Percentiles rank a stretch among this genome's conserved stretches.
These are phyloP conservation scores for Micropoecilia bifurca DNA, from an alignment of 2,797 vertebrate genomes.

Conservation along the genomic window DNA sequence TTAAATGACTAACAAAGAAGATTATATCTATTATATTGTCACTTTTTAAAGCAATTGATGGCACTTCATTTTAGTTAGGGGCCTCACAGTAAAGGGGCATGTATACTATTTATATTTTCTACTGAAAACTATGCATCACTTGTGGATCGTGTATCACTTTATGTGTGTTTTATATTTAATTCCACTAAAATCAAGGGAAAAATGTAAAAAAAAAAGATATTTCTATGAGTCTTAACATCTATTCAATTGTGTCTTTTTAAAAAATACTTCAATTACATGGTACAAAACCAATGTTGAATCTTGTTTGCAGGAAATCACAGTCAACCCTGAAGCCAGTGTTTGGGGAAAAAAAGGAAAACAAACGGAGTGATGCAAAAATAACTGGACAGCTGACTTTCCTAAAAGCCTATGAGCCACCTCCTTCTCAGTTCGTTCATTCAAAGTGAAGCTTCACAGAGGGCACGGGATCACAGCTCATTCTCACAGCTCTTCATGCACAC, in stretches of 20 bases:
- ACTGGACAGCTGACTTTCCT: not conserved
- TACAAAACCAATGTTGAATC: not conserved
- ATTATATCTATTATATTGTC: not conserved
- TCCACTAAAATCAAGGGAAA: too few relatives aligned
- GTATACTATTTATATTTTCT: not conserved
- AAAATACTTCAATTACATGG: not conserved
- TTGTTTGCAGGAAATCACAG: not conserved
- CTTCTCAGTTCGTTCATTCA: not conserved
- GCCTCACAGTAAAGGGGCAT: not conserved
- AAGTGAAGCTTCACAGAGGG: not conserved
- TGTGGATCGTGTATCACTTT: not conserved
- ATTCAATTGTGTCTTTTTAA: not conserved
- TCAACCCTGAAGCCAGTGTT: not conserved
- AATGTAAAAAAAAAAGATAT: not conserved
- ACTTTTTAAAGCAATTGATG: not conserved
- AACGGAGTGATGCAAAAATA: slow-evolving; percentile 12
- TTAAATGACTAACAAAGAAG: not conserved
- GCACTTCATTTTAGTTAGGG: not conserved
- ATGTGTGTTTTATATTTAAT: not conserved
- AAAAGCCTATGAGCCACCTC: not conserved
- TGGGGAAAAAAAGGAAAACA: not conserved
- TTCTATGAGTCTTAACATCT: not conserved
- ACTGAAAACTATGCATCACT: not conserved
- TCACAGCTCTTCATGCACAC: not conserved
- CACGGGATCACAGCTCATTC: slow-evolving; percentile 15